phyloP scores from a whole-genome alignment of 2,797 vertebrate species.

The Rhinichthys osculus region DNA sequence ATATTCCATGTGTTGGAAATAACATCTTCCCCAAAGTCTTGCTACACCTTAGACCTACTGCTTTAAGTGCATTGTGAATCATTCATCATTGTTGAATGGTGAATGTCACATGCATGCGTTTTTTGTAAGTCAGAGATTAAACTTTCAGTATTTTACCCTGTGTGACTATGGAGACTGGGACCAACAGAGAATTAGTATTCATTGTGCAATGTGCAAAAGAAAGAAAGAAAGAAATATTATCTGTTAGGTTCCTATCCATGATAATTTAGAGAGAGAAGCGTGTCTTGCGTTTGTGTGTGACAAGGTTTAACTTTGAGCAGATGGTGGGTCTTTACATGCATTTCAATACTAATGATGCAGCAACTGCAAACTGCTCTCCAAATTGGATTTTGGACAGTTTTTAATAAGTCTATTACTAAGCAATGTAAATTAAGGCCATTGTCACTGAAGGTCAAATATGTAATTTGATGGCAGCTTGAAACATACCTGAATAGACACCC shows the following conservation, averaged over 20 bases:
- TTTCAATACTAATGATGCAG: slow-evolving; percentile 60
- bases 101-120: slow-evolving; percentile 13
- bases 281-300: slow-evolving; percentile 54
- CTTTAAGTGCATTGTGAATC: slow-evolving; percentile 23
- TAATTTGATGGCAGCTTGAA: slow-evolving; percentile 50
- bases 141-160: slow-evolving; percentile 8
- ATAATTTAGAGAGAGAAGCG: slow-evolving; percentile 42
- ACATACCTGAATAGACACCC: slow-evolving; percentile 41
- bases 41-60: slow-evolving; percentile 8
- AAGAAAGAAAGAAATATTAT: slow-evolving; percentile 37
- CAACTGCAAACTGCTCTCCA: slow-evolving; percentile 52
- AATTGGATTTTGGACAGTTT: slow-evolving; percentile 59
- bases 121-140: slow-evolving; percentile 14
- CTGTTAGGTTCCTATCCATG: slow-evolving; percentile 34
- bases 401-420: slow-evolving; percentile 61
- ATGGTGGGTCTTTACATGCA: slow-evolving; percentile 63
- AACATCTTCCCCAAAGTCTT: neutral
- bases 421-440: slow-evolving; percentile 56
- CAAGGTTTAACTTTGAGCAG: slow-evolving; percentile 58
- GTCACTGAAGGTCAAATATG: slow-evolving; percentile 59
- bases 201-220: slow-evolving; percentile 33
- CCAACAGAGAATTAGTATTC: slow-evolving; percentile 45
- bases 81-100: slow-evolving; percentile 25
- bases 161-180: slow-evolving; percentile 1
- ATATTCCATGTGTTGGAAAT: slow-evolving; percentile 2